These are phyloP conservation scores for Pelecanoides urinatrix DNA, from an alignment of 2,113 vertebrate genomes.

Conservation along the genomic window DNA sequence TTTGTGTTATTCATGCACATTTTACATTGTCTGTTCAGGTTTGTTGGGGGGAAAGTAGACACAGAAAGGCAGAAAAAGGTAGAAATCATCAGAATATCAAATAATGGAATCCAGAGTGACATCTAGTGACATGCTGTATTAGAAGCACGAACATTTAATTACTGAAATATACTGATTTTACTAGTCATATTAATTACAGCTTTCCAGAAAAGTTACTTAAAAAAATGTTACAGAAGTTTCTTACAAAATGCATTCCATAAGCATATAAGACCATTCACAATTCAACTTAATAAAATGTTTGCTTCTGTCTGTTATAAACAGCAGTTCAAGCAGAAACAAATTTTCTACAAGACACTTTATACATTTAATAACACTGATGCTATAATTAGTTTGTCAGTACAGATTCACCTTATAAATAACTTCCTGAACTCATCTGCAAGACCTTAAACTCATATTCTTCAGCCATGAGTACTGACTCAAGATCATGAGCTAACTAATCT, in stretches of 20 bases:
- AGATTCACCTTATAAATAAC: not conserved
- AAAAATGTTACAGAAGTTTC: not conserved
- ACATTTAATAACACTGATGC: not conserved
- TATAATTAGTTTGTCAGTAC: not conserved
- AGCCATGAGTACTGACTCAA: not conserved
- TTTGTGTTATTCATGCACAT: constrained; percentile 71
- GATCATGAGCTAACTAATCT: not conserved
- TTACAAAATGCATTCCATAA: not conserved
- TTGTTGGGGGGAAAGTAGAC: constrained; percentile 34
- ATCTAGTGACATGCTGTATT: constrained; percentile 75
- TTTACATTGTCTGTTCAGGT: constrained; percentile 66
- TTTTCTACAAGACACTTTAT: not conserved
- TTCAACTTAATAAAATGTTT: not conserved
- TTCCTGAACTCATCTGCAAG: not conserved
- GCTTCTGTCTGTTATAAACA: not conserved
- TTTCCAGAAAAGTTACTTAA: not conserved
- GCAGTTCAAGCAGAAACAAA: not conserved
- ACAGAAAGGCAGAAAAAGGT: constrained; percentile 59
- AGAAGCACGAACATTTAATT: constrained; percentile 55
- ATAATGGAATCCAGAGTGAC: constrained; percentile 77
- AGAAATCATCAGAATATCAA: constrained; percentile 62
- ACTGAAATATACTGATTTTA: constrained; percentile 15
- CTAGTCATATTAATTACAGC: not conserved
- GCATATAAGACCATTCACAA: not conserved
- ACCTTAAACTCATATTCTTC: not conserved